Percentiles rank a stretch among this genome's conserved stretches.
These are phyloP conservation scores for Aphodius sticticus DNA, from an alignment of 2,888 invertebrate species.

Conservation along the genomic window DNA sequence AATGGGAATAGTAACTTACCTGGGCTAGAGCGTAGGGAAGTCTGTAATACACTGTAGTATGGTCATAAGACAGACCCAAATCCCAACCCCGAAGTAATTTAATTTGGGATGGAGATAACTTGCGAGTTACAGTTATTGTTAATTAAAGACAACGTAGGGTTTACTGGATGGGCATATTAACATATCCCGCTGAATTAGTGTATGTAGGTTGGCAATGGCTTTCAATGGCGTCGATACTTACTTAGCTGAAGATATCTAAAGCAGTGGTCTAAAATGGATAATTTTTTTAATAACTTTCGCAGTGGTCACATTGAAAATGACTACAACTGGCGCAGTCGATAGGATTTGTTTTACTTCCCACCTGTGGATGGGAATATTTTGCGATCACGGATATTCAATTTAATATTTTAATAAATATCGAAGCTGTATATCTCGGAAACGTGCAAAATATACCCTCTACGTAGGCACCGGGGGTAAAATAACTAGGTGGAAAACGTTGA, in stretches of 20 bases:
- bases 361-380: not conserved
- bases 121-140: slow-evolving; percentile 48
- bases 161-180: slow-evolving; percentile 41
- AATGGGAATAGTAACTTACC: not conserved
- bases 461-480: not conserved
- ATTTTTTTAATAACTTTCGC: too few relatives aligned
- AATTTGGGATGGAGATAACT: slow-evolving; percentile 36
- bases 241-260: too few relatives aligned
- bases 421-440: too few relatives aligned
- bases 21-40: not conserved
- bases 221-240: too few relatives aligned
- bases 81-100: slow-evolving; percentile 33
- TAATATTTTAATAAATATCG: too few relatives aligned
- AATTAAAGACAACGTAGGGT: slow-evolving; percentile 46
- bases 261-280: too few relatives aligned
- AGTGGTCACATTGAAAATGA: too few relatives aligned
- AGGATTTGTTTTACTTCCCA: not conserved
- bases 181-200: slow-evolving; percentile 41
- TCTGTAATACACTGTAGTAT: slow-evolving; percentile 25
- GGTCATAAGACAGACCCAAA: slow-evolving; percentile 14
- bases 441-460: not conserved
- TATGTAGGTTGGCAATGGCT: slow-evolving; percentile 26
- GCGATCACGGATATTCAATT: not conserved
- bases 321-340: too few relatives aligned
- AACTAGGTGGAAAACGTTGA: not conserved